Conservation (phyloP, 2,113 vertebrate species). For the Eurystomus gularis region DNA sequence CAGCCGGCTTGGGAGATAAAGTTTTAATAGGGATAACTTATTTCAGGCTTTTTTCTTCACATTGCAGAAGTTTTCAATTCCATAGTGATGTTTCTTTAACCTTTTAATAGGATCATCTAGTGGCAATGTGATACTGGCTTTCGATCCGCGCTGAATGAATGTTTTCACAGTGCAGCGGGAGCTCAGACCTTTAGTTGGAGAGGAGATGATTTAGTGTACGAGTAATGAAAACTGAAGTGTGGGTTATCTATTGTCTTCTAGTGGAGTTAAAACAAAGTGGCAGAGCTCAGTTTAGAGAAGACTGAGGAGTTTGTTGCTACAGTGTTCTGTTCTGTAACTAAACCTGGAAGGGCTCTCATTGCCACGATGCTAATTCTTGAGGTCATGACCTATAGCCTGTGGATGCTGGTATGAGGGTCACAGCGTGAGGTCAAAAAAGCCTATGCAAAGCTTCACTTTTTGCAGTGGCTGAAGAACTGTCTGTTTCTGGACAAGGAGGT, state of each 20-base stretch:
- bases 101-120: conserved; percentile 40
- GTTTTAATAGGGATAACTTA: background rate
- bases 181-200: background rate
- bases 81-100: conserved; percentile 32
- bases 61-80: background rate
- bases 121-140: conserved; percentile 18
- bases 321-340: conserved; percentile 61
- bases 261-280: conserved; percentile 30
- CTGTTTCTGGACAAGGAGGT: conserved; percentile 27
- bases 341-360: conserved; percentile 62
- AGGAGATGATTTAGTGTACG: conserved; percentile 18
- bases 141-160: background rate
- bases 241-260: conserved; percentile 47
- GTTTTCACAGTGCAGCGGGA: background rate
- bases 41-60: background rate
- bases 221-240: conserved; percentile 40
- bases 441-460: conserved; percentile 10
- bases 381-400: conserved; percentile 73
- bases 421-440: conserved; percentile 68
- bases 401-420: conserved; percentile 73
- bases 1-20: background rate
- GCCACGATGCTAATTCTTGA: conserved; percentile 70
- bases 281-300: conserved; percentile 30
- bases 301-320: conserved; percentile 29
- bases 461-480: conserved; percentile 15